phyloP scores from a whole-genome alignment of 2,797 vertebrate species.

The Onychomys leucogaster region DNA sequence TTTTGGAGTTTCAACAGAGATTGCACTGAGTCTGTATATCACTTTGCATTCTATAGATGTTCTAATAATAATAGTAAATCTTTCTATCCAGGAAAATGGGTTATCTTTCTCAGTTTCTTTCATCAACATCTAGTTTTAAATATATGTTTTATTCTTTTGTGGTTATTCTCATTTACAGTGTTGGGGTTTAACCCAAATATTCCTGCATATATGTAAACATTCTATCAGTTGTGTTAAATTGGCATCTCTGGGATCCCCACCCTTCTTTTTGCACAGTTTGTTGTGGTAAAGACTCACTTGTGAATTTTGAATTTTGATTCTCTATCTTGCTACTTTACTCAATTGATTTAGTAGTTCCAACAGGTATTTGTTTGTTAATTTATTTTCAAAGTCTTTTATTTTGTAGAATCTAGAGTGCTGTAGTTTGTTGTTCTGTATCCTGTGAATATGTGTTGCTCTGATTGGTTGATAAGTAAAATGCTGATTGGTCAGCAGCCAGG shows the following conservation, averaged over 20 bases:
- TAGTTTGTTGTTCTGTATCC: too few relatives aligned
- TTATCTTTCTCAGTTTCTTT: neutral
- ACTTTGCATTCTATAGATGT: neutral
- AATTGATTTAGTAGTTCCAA: neutral
- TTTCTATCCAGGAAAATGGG: neutral
- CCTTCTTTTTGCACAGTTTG: neutral
- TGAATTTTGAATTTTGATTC: neutral
- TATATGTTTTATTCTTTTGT: neutral
- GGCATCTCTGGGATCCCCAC: neutral
- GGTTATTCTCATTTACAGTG: neutral
- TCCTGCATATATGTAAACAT: neutral
- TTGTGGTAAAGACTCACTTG: neutral
- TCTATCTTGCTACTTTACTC: neutral
- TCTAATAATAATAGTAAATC: neutral
- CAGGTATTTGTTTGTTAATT: neutral
- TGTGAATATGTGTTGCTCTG: too few relatives aligned
- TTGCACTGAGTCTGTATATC: neutral
- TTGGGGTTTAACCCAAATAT: neutral
- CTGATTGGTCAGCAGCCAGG: too few relatives aligned
- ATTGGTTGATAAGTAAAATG: too few relatives aligned
- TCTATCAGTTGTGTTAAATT: neutral
- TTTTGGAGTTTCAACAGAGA: neutral
- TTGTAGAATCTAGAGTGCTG: neutral
- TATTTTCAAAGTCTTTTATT: neutral
- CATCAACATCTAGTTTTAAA: neutral